These are phyloP conservation scores for Scaptomyza montana DNA, from an alignment of 1,140 invertebrate species.

Conservation along the genomic window DNA sequence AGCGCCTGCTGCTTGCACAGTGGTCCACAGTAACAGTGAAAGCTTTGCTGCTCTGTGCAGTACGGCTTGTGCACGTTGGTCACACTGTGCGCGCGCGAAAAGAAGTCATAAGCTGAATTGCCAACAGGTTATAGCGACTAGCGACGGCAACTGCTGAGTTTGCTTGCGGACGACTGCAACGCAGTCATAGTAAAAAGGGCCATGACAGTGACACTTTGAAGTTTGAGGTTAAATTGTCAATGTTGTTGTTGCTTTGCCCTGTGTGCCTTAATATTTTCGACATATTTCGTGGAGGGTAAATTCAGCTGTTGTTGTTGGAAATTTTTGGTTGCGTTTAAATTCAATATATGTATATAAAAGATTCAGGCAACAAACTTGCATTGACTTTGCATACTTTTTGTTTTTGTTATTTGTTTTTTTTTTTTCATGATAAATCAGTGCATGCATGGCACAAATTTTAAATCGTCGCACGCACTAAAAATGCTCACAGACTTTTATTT, in stretches of 20 bases:
- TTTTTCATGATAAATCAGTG: not conserved
- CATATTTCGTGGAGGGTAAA: constrained; percentile 48
- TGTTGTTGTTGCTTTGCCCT: constrained; percentile 50
- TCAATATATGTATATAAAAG: constrained; percentile 42
- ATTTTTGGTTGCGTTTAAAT: constrained; percentile 21
- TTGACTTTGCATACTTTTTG: constrained; percentile 11
- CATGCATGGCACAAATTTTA: constrained; percentile 38
- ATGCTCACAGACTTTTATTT: constrained; percentile 60
- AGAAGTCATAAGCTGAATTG: constrained; percentile 79
- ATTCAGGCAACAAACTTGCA: constrained; percentile 60
- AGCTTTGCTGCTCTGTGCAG: constrained; percentile 21
- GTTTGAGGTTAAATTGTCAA: constrained; percentile 82
- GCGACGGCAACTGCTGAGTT: constrained; percentile 42
- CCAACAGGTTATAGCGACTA: constrained; percentile 74
- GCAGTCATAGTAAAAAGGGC: constrained; percentile 76
- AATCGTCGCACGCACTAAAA: constrained; percentile 39
- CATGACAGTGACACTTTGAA: constrained; percentile 83
- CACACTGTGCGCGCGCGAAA: constrained; percentile 54
- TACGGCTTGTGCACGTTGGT: not conserved
- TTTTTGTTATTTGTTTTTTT: not conserved
- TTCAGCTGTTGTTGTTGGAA: not conserved
- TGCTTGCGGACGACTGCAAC: constrained; percentile 28
- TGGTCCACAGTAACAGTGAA: constrained; percentile 46
- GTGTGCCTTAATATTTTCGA: constrained; percentile 56
- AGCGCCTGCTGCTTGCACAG: constrained; percentile 50